phyloP scores from a whole-genome alignment of 2,113 vertebrate genomes.

The Sapayoa aenigma region DNA sequence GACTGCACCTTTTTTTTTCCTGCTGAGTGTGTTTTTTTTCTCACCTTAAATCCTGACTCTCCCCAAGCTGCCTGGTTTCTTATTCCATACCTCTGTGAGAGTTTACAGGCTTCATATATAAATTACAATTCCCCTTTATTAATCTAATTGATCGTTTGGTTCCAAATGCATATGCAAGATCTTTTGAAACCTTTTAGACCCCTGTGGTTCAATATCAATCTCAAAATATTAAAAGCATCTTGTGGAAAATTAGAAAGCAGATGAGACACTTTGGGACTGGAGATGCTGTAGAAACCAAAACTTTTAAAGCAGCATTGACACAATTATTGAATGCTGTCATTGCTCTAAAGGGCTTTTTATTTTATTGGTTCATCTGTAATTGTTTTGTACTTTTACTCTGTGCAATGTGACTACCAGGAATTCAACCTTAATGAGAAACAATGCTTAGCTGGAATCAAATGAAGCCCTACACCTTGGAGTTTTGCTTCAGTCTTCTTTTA shows the following conservation, averaged over 20 bases:
- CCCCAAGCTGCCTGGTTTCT: constrained; percentile 1
- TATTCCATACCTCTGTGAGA: constrained; percentile 26
- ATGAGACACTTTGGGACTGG: constrained; percentile 73
- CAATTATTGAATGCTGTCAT: constrained; percentile 58
- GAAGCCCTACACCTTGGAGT: neutral
- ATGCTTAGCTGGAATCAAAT: neutral
- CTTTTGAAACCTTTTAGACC: constrained; percentile 74
- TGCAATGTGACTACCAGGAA: neutral
- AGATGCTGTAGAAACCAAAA: constrained; percentile 59
- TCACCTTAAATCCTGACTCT: neutral
- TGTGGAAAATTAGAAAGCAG: constrained; percentile 78
- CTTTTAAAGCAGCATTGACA: constrained; percentile 67
- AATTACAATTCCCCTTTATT: constrained; percentile 73
- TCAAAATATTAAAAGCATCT: constrained; percentile 79
- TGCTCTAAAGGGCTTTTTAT: constrained; percentile 51
- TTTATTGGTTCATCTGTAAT: constrained; percentile 49
- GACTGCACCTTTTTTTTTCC: neutral
- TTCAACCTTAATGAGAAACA: neutral
- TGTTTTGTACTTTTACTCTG: constrained; percentile 3
- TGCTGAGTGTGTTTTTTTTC: constrained; percentile 22
- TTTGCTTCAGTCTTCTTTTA: neutral
- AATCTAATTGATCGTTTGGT: constrained; percentile 76
- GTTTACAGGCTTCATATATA: constrained; percentile 60
- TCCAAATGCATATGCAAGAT: constrained; percentile 73
- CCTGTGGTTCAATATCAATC: constrained; percentile 77